Conservation (phyloP, 2,113 vertebrate species). For the Lycocorax pyrrhopterus region DNA sequence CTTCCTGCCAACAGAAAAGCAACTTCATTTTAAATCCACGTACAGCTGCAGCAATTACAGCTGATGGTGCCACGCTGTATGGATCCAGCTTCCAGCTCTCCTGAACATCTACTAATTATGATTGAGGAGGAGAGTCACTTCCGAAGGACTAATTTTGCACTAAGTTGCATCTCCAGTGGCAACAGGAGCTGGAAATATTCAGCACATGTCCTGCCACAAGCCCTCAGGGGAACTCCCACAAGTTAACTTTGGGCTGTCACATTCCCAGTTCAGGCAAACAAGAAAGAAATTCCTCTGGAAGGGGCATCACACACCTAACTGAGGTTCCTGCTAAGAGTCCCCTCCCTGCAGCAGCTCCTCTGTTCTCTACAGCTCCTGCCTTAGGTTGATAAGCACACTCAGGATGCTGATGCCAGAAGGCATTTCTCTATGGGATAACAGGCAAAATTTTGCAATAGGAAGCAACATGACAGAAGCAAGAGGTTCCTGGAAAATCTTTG, state of each 20-base stretch:
- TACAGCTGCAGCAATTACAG: constrained; percentile 37
- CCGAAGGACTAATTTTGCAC: constrained; percentile 10
- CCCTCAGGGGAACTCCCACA: background rate
- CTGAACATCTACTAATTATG: constrained; percentile 2
- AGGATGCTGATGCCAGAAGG: background rate
- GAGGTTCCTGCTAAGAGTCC: background rate
- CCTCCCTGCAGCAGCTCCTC: background rate
- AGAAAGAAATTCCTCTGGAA: background rate
- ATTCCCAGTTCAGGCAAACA: background rate
- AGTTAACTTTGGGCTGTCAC: background rate
- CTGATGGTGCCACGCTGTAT: background rate
- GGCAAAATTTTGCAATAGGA: background rate
- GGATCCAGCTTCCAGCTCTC: constrained; percentile 37
- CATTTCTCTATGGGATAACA: background rate
- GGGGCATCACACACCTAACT: background rate
- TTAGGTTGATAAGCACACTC: background rate
- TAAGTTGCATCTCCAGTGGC: constrained; percentile 21
- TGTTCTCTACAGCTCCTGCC: background rate
- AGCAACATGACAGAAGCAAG: background rate
- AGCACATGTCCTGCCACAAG: background rate
- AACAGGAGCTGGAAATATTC: constrained; percentile 10
- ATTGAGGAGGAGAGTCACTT: constrained; percentile 25
- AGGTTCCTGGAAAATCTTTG: background rate
- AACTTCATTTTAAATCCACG: background rate
- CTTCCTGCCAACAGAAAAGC: background rate